phyloP scores from a whole-genome alignment of 1,140 invertebrate genomes.

The Harpegnathos saltator region DNA sequence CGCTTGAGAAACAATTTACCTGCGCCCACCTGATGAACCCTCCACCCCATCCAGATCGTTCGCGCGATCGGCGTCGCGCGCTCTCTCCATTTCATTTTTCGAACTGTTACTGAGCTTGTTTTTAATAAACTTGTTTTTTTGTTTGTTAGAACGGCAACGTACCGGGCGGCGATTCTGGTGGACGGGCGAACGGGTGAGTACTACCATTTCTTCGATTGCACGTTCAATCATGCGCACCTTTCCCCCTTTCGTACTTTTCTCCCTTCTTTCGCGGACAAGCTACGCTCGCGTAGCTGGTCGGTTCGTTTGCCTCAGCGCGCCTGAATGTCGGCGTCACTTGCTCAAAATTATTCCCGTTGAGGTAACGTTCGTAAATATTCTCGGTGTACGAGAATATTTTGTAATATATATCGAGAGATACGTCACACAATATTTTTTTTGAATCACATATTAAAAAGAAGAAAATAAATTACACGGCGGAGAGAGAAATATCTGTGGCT shows the following conservation, averaged over 20 bases:
- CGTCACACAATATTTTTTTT: too few relatives aligned
- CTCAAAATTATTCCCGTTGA: too few relatives aligned
- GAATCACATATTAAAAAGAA: background rate
- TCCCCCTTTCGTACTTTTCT: too few relatives aligned
- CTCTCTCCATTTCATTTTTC: constrained; percentile 81
- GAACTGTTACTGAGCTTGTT: constrained; percentile 84
- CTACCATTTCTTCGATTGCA: constrained; percentile 7
- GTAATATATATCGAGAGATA: background rate
- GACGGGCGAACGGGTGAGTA: constrained; percentile 92
- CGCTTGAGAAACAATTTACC: constrained; percentile 47
- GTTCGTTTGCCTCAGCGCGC: too few relatives aligned
- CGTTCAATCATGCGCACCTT: background rate
- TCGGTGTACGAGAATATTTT: background rate
- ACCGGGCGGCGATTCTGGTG: constrained; percentile 90
- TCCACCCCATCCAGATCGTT: constrained; percentile 76
- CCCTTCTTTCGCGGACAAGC: too few relatives aligned
- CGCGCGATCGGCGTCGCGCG: constrained; percentile 78
- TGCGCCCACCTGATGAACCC: constrained; percentile 10
- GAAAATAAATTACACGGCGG: constrained; percentile 1
- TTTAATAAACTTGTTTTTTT: constrained; percentile 88
- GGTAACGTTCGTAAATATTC: too few relatives aligned
- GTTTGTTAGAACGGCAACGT: constrained; percentile 93
- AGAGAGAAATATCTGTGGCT: constrained; percentile 12
- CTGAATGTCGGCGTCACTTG: too few relatives aligned
- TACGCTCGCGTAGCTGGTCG: too few relatives aligned